Base-by-base conservation (phyloP, 2,888 invertebrate species). In the Creontiades dilutus region DNA sequence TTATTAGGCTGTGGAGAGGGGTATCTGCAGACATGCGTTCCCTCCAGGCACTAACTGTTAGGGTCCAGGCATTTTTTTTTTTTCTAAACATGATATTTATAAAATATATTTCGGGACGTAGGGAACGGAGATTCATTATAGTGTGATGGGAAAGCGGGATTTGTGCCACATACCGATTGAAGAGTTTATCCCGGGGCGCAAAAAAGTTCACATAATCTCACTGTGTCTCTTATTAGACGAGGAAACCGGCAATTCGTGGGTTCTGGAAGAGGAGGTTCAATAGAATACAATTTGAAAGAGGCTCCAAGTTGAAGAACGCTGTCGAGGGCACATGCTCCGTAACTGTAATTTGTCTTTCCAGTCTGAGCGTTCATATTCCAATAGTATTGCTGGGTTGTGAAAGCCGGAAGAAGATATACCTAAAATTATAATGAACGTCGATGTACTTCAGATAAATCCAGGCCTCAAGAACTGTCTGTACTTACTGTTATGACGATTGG, bases 141-240 rank as follows among this genome's bases (percentile, higher is more conserved):
- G 68, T 68, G 68, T 68, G 68, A 68, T 68, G 68, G 68, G 68
- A 68, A 68, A 68, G 68, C 13, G 68, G 68, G 23, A 37, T 27
- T 68, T 68, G 68, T 68, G 68, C 68, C 68, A 68, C 68, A 68
- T 68, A 68, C 68, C 68, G 23, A 68, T 37, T 27, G 68, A 68
- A 19, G 68, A 68, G 68, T 68, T 68, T 68, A 68, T 19, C 23
- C 27, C 68, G 68, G 23, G 23, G 19, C 12, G 68, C 23, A 13
- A 16, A 19, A 23, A 68, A 0, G 68, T 27, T 27, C 68, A 37
- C 37, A 37, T 37, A 37, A 37, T 13, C 68, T 23, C 61, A 3
- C 27, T 27, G 68, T 68, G 23, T 68, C 23, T 23, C 11, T 68
- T 68, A 68, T 68, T 57, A 7, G 12, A 16, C 13, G 57, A n/a